Evolutionary conservation across 2,888 invertebrate species (phyloP), one percentile per base, ranked within the genome.

Genomic region (Zele albiditarsus): DNA sequence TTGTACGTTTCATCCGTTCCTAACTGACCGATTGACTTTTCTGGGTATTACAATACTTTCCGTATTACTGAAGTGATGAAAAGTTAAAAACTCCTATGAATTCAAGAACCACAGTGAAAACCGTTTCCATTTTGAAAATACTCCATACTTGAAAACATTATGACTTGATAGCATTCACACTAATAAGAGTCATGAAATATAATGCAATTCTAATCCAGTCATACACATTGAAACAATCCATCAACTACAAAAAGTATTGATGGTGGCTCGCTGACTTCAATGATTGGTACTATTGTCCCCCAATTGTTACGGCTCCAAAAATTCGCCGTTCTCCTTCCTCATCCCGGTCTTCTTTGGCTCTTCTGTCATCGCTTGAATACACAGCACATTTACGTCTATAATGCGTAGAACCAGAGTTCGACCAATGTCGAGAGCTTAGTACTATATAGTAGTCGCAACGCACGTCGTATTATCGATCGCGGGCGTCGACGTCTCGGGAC

Each of bases 391-490:
- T 6, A n/a, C n/a, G 20, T 53, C 8, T 4, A 5, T 23, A 20
- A 53, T 53, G 53, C 53, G 53, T 53, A 8, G 4, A 53, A 53
- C 20, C 10, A 23, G 4, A 53, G 23, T 53, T 2, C 20, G 20
- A 53, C 2, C 20, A 53, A 53, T 53, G 53, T 23, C 63, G 16
- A 27, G n/a, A 74, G 42, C n/a, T 58, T 38, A 38, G 58, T 58
- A 28, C 66, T 33, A 53, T 65, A 20, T 38, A 23, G 25, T 78
- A 78, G 80, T 58, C 46, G 71, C 82, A 81, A 80, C 84, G 82
- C 84, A 79, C 79, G 81, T 82, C 23, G 23, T 53, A 5, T 84
- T 88, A 88, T 88, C 88, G 88, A 87, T 88, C 88, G 84, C 87
- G 86, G 87, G 80, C 80, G 79, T 78, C 81, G 78, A 76, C 81